Evolutionary conservation across 2,888 invertebrate genomes (phyloP), one percentile per base, ranked within the genome.

Genomic region (Ennomos erosarius): DNA sequence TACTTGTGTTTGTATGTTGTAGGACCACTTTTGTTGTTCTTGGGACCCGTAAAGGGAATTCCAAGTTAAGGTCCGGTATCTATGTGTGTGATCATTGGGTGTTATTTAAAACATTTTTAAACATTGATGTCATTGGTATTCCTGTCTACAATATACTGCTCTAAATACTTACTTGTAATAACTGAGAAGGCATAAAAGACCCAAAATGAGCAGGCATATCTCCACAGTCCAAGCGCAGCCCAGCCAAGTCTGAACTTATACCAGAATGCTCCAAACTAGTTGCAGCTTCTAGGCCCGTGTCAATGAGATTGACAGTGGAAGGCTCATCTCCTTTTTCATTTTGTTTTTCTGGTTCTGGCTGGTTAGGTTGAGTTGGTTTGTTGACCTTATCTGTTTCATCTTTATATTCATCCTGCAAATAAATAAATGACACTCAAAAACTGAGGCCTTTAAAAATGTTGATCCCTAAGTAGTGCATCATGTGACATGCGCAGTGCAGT

Each of bases 391-490:
- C 69, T 38, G 75, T 76, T 36, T 92, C 87, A 78, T 95, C 94
- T 73, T 93, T 93, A 70, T 93, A 95, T 70, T 95, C 95, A 74
- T 94, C 94, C 93, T 95, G 87, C 58, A 93, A 64, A 53, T 36
- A 47, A 44, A 40, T 13, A 40, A 36, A 10, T 12, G 9, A 26
- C 26, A 26, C 26, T 26, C 26, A 26, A 26, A 26, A 26, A 26
- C 26, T 26, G 26, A 6, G 6, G 26, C 26, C 26, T 6, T 26
- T 3, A 26, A 26, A 26, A 26, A 26, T 1, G 6, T 26, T 4
- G n/a, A 6, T 26, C 26, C 5, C 3, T 4, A 1, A 26, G 5
- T 26, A 6, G 6, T 6, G 6, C 26, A 26, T 26, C 26, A 26
- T 26, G 26, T 26, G 26, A 26, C 26, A 26, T 6, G 26, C 1